Evolutionary conservation across 2,888 invertebrate genomes (phyloP).

Genomic region (Gerosis bhagava): DNA sequence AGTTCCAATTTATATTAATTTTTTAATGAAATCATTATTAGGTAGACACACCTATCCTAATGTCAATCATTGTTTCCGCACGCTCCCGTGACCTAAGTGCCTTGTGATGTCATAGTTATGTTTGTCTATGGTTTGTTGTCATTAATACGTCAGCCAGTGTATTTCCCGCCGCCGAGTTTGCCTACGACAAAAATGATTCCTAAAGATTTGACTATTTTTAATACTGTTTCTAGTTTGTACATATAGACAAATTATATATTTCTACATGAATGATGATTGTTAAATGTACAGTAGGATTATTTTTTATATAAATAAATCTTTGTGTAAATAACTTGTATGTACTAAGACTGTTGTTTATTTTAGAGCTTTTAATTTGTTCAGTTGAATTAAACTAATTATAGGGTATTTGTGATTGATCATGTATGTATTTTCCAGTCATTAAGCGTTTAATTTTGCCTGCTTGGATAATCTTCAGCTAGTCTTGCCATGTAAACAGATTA

Average conservation of each 20-base stretch:
- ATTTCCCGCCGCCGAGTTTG: slow-evolving; percentile 44
- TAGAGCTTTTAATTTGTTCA: slow-evolving; percentile 79
- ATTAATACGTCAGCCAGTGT: slow-evolving; percentile 44
- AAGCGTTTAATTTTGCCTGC: slow-evolving; percentile 27
- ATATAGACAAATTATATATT: slow-evolving; percentile 76
- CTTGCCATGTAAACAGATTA: slow-evolving; percentile 26
- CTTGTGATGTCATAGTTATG: too few species aligned
- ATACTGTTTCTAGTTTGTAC: slow-evolving; percentile 73
- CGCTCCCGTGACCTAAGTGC: too few species aligned
- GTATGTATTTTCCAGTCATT: slow-evolving; percentile 79
- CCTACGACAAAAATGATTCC: slow-evolving; percentile 60
- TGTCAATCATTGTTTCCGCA: too few species aligned
- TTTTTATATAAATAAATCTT: slow-evolving; percentile 71
- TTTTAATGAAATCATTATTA: too few species aligned
- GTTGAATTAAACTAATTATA: slow-evolving; percentile 59
- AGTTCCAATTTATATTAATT: too few species aligned
- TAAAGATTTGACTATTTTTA: slow-evolving; percentile 77
- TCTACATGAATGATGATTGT: slow-evolving; percentile 73
- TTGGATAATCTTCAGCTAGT: too few species aligned
- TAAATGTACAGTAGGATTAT: slow-evolving; percentile 78
- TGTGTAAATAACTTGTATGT: slow-evolving; percentile 79
- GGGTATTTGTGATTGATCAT: slow-evolving; percentile 52
- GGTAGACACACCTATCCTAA: too few species aligned
- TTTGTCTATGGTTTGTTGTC: too few species aligned
- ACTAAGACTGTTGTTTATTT: slow-evolving; percentile 80